phyloP scores from a whole-genome alignment of 64 coral and sea anemone genomes.

The Acropora tenuis region DNA sequence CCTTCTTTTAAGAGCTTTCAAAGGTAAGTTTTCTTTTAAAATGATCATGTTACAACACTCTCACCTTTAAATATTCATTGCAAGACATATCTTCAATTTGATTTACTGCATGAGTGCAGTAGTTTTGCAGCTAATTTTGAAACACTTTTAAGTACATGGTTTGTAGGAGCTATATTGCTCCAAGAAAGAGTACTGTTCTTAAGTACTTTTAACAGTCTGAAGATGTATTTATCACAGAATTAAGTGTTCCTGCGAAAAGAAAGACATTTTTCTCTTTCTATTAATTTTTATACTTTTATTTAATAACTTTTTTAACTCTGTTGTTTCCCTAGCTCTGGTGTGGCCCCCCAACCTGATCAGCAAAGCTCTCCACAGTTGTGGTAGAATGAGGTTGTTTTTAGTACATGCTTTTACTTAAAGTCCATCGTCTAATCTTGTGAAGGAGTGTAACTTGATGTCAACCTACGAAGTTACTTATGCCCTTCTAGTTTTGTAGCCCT shows the following conservation, averaged over 20 bases:
- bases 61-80: too few species aligned
- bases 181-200: too few species aligned
- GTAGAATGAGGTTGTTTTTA: conserved; percentile 47
- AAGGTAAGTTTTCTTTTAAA: conserved; percentile 60
- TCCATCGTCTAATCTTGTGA: not conserved
- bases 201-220: too few species aligned
- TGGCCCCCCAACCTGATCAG: conserved; percentile 92
- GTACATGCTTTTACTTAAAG: not conserved
- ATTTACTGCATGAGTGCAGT: too few species aligned
- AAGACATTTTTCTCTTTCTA: too few species aligned
- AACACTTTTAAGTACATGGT: too few species aligned
- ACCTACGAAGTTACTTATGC: not conserved
- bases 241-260: too few species aligned
- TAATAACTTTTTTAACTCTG: not conserved
- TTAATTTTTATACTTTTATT: too few species aligned
- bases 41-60: not conserved
- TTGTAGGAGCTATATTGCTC: too few species aligned
- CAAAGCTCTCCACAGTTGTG: conserved; percentile 86
- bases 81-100: too few species aligned
- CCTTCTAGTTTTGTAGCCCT: not conserved
- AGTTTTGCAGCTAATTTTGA: too few species aligned
- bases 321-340: conserved; percentile 78
- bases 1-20: conserved; percentile 98
- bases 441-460: not conserved
- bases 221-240: too few species aligned